Percentiles rank a stretch among this genome's conserved stretches.
Conservation (phyloP, 2,113 vertebrate species). For the Reinhardtius hippoglossoides region DNA sequence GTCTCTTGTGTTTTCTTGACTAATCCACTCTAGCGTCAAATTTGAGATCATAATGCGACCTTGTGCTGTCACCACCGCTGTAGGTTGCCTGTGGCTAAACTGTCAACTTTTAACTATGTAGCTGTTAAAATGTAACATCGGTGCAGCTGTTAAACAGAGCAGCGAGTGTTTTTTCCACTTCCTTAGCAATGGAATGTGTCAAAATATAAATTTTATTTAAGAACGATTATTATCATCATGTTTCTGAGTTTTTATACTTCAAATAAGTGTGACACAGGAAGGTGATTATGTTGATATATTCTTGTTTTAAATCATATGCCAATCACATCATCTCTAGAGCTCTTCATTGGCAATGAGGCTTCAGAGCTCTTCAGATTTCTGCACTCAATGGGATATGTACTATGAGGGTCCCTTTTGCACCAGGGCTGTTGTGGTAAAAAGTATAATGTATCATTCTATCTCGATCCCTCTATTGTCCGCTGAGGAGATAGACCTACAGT, state of each 20-base stretch:
- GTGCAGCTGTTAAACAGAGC: too few relatives aligned
- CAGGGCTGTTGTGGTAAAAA: constrained; percentile 1
- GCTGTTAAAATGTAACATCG: constrained; percentile 49
- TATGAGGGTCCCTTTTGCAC: neutral
- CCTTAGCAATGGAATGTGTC: neutral
- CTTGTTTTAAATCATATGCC: neutral
- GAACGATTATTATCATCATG: neutral
- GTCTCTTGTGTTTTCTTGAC: neutral
- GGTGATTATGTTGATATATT: neutral
- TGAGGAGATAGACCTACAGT: neutral
- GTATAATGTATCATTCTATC: neutral
- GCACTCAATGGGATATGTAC: neutral
- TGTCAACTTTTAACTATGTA: constrained; percentile 28
- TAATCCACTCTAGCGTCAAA: neutral
- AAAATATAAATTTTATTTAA: neutral
- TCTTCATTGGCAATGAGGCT: neutral
- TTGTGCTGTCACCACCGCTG: constrained; percentile 21
- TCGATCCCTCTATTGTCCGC: neutral
- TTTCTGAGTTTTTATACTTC: neutral
- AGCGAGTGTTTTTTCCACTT: constrained; percentile 1
- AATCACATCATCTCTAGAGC: neutral
- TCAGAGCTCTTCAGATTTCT: neutral
- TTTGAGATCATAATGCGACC: constrained; percentile 13
- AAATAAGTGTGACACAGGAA: neutral
- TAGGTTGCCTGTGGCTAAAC: constrained; percentile 28